Base-by-base conservation (phyloP, 2,113 vertebrate species). In the Natator depressus region DNA sequence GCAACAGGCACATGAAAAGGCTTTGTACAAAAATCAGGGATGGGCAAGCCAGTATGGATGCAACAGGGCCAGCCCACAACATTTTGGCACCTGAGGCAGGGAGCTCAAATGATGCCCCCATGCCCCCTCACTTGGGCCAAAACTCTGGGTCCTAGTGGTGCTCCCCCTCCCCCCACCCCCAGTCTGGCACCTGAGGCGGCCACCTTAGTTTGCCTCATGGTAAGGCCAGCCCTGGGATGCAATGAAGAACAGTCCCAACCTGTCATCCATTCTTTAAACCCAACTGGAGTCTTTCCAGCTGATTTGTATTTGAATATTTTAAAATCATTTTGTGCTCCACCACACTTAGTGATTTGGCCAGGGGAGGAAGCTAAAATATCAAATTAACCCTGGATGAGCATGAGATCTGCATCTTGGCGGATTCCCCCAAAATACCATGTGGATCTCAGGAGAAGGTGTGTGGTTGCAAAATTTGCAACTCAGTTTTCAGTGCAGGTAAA, bases 1-100 rank as follows among this genome's bases (percentile, higher is more conserved):
- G 7, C 16, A 14, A 35, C 86, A 89, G 90, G 4, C 55, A 79
- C 84, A 95, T 78, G 49, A 91, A 93, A 96, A 96, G 86, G 10
- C 10, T 89, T 91, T 87, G 53, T 50, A 80, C 72, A 89, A 51
- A 84, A 93, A 93, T 3, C 9, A 94, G 72, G 91, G 87, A 90
- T 72, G 4, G 5, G 2, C 47, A 72, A 46, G 89, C 47, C 38
- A 85, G 46, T 90, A 54, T 35, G 8, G 76, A 46, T n/a, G 17
- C 7, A 19, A 79, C 42, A 42, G 42, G 42, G 42, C 42, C 42
- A 42, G 42, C 42, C 42, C 42, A 42, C 42, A 42, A 42, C 42
- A 42, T 42, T 42, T 42, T 42, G 42, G 42, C 42, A 42, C 42
- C 42, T 42, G 42, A 42, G 42, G 42, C 42, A 5, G 42, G 42